phyloP scores from a whole-genome alignment of 2,888 invertebrate species.

The Microplitis deprimator region DNA sequence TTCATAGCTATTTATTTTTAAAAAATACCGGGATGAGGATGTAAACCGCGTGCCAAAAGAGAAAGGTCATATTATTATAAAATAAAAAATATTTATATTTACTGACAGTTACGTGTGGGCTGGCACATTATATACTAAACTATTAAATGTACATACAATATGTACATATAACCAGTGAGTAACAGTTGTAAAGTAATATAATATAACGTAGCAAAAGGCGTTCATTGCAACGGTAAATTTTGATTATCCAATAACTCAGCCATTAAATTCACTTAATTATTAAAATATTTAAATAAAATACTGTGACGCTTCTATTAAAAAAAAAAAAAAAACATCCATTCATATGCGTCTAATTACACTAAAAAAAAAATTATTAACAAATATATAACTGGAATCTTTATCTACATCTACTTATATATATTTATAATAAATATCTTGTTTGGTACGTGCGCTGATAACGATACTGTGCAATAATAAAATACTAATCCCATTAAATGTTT shows the following conservation, averaged over 20 bases:
- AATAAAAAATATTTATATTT: background rate
- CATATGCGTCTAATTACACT: background rate
- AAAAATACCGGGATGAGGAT: background rate
- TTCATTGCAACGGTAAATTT: slow-evolving; percentile 49
- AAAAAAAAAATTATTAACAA: background rate
- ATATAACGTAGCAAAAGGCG: slow-evolving; percentile 22
- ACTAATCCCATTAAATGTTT: background rate
- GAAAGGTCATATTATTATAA: slow-evolving; percentile 44
- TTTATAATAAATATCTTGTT: background rate
- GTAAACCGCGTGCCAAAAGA: slow-evolving; percentile 40
- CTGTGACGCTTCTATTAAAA: slow-evolving; percentile 30
- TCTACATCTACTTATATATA: slow-evolving; percentile 1
- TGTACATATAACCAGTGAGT: background rate
- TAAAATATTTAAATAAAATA: slow-evolving; percentile 37
- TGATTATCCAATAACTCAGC: slow-evolving; percentile 51
- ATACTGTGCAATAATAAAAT: background rate
- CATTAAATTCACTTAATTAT: slow-evolving; percentile 49
- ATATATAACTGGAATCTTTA: background rate
- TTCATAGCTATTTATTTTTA: background rate
- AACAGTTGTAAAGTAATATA: background rate
- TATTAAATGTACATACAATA: slow-evolving; percentile 17
- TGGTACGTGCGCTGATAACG: slow-evolving; percentile 5
- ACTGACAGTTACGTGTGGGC: slow-evolving; percentile 40
- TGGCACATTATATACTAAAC: slow-evolving; percentile 21
- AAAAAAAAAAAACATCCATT: background rate